Evolutionary conservation across 2,113 vertebrate genomes (phyloP).

Genomic region (Otocyon megalotis): DNA sequence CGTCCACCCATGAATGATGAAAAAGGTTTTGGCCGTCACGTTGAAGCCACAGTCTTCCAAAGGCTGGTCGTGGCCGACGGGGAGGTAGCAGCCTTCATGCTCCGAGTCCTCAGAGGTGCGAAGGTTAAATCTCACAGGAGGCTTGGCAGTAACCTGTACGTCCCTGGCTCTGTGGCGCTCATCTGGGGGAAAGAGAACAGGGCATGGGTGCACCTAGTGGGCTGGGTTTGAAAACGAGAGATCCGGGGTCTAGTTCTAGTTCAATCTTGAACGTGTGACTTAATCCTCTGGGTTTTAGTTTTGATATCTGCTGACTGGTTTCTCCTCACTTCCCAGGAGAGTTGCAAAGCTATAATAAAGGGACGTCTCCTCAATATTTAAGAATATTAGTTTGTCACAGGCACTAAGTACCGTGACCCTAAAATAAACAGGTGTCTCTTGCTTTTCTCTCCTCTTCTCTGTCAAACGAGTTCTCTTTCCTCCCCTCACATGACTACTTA

Average conservation of each 20-base stretch:
- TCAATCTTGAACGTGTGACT: neutral
- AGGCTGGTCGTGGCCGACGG: slow-evolving; percentile 77
- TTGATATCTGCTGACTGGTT: neutral
- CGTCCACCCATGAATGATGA: slow-evolving; percentile 98
- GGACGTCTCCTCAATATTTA: neutral
- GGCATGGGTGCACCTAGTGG: neutral
- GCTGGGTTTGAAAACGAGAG: neutral
- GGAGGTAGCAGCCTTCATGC: slow-evolving; percentile 90
- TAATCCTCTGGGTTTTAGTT: neutral
- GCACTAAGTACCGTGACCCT: neutral
- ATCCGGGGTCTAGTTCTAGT: neutral
- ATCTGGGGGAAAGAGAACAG: slow-evolving; percentile 72
- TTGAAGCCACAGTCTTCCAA: slow-evolving; percentile 94
- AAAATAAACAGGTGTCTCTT: neutral
- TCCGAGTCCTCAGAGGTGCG: slow-evolving; percentile 86
- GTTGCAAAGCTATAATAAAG: neutral
- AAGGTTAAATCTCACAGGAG: slow-evolving; percentile 89
- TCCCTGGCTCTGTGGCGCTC: slow-evolving; percentile 32
- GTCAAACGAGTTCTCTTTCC: neutral
- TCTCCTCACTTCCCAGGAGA: neutral
- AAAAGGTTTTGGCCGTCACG: slow-evolving; percentile 92
- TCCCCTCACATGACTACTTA: neutral
- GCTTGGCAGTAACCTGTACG: neutral
- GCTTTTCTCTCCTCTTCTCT: slow-evolving; percentile 3
- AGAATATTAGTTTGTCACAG: neutral